These are phyloP conservation scores for Leptinotarsa undecemlineata DNA, from an alignment of 1,140 invertebrate species.

Conservation along the genomic window DNA sequence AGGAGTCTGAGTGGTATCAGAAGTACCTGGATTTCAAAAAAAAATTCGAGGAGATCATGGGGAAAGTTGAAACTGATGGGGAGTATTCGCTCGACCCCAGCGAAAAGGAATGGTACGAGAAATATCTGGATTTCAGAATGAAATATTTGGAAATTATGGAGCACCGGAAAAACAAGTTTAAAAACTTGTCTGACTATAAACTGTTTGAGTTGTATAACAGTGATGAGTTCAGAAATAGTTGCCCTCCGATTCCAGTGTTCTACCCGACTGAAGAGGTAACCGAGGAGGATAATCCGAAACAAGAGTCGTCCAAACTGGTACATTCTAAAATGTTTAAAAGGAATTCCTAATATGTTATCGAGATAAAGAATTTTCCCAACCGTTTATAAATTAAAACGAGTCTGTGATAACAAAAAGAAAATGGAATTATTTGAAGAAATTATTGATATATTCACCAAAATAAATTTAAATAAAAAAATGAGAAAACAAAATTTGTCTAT, in stretches of 20 bases:
- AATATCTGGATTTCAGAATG: slow-evolving; percentile 31
- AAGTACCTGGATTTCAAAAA: slow-evolving; percentile 40
- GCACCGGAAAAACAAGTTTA: slow-evolving; percentile 15
- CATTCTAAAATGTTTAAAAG: too few relatives aligned
- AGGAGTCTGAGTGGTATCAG: slow-evolving; percentile 44
- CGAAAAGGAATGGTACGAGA: slow-evolving; percentile 26
- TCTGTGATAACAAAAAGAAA: too few relatives aligned
- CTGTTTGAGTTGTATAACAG: slow-evolving; percentile 32
- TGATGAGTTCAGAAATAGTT: slow-evolving; percentile 16
- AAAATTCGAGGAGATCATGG: slow-evolving; percentile 29
- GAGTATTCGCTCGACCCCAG: not conserved
- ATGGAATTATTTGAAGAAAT: too few relatives aligned
- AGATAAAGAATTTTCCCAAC: too few relatives aligned
- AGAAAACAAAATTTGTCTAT: too few relatives aligned
- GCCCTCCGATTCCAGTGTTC: slow-evolving; percentile 23
- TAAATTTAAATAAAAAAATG: too few relatives aligned
- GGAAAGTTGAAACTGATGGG: slow-evolving; percentile 32
- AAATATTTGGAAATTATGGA: slow-evolving; percentile 27
- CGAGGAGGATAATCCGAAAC: not conserved
- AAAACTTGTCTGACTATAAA: slow-evolving; percentile 5
- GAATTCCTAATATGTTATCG: too few relatives aligned
- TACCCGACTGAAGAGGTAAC: slow-evolving; percentile 23
- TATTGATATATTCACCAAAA: too few relatives aligned
- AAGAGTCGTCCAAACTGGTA: too few relatives aligned
- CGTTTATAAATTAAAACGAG: too few relatives aligned